Percentiles rank a stretch among this genome's conserved stretches.
Conservation (phyloP, 2,113 vertebrate genomes). For the Oophaga pumilio region DNA sequence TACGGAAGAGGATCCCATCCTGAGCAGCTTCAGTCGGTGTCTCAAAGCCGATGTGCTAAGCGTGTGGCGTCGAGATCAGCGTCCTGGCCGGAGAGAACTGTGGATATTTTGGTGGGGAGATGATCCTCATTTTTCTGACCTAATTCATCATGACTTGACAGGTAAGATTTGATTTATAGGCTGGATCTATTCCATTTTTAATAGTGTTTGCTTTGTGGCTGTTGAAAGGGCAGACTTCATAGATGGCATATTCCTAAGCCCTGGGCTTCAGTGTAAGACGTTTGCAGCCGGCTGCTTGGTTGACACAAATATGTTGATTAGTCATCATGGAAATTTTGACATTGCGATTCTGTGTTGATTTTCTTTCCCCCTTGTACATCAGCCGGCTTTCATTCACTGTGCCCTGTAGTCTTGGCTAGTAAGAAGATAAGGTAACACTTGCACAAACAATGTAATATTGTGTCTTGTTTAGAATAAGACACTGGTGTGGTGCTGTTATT, state of each 20-base stretch:
- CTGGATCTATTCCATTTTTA: not conserved
- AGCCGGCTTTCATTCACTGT: not conserved
- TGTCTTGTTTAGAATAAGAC: too few species aligned
- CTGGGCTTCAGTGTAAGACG: not conserved
- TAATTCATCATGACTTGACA: constrained; percentile 93
- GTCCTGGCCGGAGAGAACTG: constrained; percentile 89
- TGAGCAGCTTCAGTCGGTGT: constrained; percentile 97
- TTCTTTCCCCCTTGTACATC: not conserved
- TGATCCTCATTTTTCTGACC: constrained; percentile 90
- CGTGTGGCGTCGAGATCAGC: constrained; percentile 92
- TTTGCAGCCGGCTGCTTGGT: not conserved
- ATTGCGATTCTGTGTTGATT: not conserved
- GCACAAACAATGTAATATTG: too few species aligned
- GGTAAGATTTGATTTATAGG: constrained; percentile 71
- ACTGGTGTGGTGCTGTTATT: too few species aligned
- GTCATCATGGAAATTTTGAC: not conserved
- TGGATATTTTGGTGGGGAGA: constrained; percentile 99
- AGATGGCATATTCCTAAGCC: not conserved
- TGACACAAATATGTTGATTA: not conserved
- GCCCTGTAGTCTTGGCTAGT: not conserved
- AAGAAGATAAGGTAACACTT: too few species aligned
- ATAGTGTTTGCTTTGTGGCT: not conserved
- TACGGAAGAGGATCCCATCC: constrained; percentile 96
- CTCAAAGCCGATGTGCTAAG: constrained; percentile 94
- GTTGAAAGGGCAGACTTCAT: not conserved